Percentiles rank a stretch among this genome's conserved stretches.
These are phyloP conservation scores for Morpho achilles DNA, from an alignment of 2,888 invertebrate genomes.

Conservation along the genomic window DNA sequence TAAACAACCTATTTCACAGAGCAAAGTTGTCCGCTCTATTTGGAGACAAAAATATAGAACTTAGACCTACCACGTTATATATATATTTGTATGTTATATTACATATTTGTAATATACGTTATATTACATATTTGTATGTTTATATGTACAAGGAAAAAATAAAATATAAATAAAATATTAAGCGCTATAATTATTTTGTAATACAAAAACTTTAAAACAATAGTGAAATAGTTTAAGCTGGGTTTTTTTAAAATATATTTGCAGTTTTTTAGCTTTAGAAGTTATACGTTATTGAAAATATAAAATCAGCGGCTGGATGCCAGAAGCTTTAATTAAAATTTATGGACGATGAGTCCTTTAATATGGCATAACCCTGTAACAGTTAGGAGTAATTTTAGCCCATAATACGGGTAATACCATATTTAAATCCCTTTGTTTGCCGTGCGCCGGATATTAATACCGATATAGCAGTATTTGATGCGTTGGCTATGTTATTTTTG, in stretches of 20 bases:
- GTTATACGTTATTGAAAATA: constrained; percentile 6
- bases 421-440: constrained; percentile 49
- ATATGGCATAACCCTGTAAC: constrained; percentile 15
- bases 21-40: too few species aligned
- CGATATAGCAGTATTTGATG: constrained; percentile 13
- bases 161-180: too few species aligned
- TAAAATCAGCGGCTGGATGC: constrained; percentile 39
- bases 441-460: constrained; percentile 31
- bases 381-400: constrained; percentile 37
- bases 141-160: too few species aligned
- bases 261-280: too few species aligned
- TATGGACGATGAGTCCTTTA: constrained; percentile 38
- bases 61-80: too few species aligned
- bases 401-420: constrained; percentile 18
- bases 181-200: neutral
- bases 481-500: constrained; percentile 2
- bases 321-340: constrained; percentile 66
- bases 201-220: neutral
- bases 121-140: too few species aligned
- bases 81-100: too few species aligned
- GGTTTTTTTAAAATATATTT: too few species aligned
- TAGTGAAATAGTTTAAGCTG: too few species aligned
- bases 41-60: too few species aligned
- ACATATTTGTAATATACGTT: too few species aligned
- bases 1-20: too few species aligned